These are phyloP conservation scores for Enteromius treurensis DNA, from an alignment of 2,797 vertebrate species.

Conservation along the genomic window DNA sequence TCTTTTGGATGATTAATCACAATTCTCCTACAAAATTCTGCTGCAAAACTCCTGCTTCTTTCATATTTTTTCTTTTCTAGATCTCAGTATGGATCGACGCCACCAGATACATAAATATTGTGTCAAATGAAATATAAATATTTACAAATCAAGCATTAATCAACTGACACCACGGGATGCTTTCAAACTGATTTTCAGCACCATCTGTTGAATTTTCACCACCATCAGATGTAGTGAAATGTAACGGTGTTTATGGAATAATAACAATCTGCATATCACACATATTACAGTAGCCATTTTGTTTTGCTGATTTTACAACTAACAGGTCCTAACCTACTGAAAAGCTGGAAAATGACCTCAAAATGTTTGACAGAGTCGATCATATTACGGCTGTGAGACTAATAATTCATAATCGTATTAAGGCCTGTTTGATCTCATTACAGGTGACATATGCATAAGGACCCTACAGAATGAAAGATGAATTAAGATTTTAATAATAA, in stretches of 20 bases:
- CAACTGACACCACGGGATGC: constrained; percentile 6
- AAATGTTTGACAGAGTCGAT: background rate
- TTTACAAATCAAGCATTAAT: constrained; percentile 24
- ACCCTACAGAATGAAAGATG: background rate
- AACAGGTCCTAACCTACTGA: background rate
- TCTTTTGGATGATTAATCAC: background rate
- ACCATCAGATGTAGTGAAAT: constrained; percentile 6
- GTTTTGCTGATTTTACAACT: background rate
- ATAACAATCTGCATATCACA: constrained; percentile 1
- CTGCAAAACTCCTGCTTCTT: background rate
- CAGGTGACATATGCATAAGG: background rate
- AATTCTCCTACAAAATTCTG: background rate
- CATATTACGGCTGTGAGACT: background rate
- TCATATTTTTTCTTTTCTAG: background rate
- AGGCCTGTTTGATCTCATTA: background rate
- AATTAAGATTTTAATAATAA: background rate
- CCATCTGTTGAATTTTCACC: constrained; percentile 34
- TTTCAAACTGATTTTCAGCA: constrained; percentile 18
- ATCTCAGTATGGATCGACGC: background rate
- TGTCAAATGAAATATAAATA: constrained; percentile 24
- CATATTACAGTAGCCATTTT: background rate
- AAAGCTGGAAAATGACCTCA: background rate
- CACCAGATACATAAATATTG: constrained; percentile 12
- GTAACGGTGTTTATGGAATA: background rate
- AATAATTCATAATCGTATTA: background rate